phyloP scores from a whole-genome alignment of 2,888 invertebrate genomes.

The Congeria kusceri region DNA sequence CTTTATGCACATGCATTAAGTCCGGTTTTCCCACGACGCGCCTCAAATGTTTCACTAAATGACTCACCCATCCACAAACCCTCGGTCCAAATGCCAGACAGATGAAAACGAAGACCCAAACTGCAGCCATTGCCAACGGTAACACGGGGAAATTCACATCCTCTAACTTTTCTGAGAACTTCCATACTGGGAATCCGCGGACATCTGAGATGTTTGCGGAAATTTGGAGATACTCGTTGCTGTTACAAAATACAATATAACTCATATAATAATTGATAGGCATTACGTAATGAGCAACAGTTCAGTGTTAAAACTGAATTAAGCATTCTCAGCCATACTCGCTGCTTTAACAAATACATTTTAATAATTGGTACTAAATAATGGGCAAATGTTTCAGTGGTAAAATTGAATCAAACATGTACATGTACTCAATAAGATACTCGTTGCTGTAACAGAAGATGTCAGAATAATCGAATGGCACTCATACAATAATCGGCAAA shows the following conservation, averaged over 20 bases:
- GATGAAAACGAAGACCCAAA: slow-evolving; percentile 77
- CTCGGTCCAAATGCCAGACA: slow-evolving; percentile 77
- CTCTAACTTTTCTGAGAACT: slow-evolving; percentile 72
- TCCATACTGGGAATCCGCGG: slow-evolving; percentile 77
- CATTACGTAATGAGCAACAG: background rate
- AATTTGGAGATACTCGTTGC: slow-evolving; percentile 73
- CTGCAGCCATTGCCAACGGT: slow-evolving; percentile 75
- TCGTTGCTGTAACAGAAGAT: too few relatives aligned
- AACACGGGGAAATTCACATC: slow-evolving; percentile 73
- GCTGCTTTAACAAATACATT: too few relatives aligned
- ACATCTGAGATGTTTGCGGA: slow-evolving; percentile 70
- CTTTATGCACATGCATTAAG: too few relatives aligned
- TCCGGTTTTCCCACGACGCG: too few relatives aligned
- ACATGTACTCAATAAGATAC: too few relatives aligned
- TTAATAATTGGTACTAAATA: too few relatives aligned
- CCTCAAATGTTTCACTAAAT: background rate
- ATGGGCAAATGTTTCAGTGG: too few relatives aligned
- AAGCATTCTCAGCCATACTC: too few relatives aligned
- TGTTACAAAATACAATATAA: slow-evolving; percentile 41
- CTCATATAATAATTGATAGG: background rate
- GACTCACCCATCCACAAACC: slow-evolving; percentile 80
- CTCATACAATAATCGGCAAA: too few relatives aligned
- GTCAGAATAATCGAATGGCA: too few relatives aligned
- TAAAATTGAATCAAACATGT: too few relatives aligned
- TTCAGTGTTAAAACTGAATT: too few relatives aligned